Percentiles rank a stretch among this genome's conserved stretches.
Conservation (phyloP, 1,140 invertebrate species). For the Euschistus heros region DNA sequence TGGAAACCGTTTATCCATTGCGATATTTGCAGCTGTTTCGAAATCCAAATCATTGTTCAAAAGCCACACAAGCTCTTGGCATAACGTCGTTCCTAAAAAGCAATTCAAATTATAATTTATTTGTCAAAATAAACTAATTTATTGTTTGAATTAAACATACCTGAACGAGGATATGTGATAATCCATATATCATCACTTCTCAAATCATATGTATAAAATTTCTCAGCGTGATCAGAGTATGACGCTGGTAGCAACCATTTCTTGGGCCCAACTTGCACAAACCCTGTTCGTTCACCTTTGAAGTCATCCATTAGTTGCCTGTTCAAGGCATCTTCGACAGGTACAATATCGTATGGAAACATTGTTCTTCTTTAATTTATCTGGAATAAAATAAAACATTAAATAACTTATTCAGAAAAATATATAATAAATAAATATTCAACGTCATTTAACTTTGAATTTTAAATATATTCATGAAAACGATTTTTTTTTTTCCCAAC, state of each 20-base stretch:
- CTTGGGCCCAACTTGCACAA: slow-evolving; percentile 58
- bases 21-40: slow-evolving; percentile 34
- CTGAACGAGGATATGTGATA: slow-evolving; percentile 65
- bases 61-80: slow-evolving; percentile 36
- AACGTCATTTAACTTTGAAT: no score
- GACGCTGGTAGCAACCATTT: slow-evolving; percentile 58
- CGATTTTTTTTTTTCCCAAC: no score
- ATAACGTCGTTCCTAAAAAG: slow-evolving; percentile 37
- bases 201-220: slow-evolving; percentile 52
- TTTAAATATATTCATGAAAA: no score
- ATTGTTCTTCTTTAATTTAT: background rate
- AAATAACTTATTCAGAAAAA: no score
- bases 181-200: slow-evolving; percentile 52
- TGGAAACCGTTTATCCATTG: slow-evolving; percentile 39
- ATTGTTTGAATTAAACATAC: slow-evolving; percentile 34
- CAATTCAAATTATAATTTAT: background rate
- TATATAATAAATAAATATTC: no score
- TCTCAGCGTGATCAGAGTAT: slow-evolving; percentile 48
- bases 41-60: slow-evolving; percentile 36
- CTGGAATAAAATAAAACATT: no score
- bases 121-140: background rate
- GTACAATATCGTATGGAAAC: slow-evolving; percentile 21
- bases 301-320: slow-evolving; percentile 17
- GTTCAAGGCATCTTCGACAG: slow-evolving; percentile 17
- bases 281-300: slow-evolving; percentile 53